Evolutionary conservation across 2,888 invertebrate genomes (phyloP).

Genomic region (Psylliodes chrysocephalus): DNA sequence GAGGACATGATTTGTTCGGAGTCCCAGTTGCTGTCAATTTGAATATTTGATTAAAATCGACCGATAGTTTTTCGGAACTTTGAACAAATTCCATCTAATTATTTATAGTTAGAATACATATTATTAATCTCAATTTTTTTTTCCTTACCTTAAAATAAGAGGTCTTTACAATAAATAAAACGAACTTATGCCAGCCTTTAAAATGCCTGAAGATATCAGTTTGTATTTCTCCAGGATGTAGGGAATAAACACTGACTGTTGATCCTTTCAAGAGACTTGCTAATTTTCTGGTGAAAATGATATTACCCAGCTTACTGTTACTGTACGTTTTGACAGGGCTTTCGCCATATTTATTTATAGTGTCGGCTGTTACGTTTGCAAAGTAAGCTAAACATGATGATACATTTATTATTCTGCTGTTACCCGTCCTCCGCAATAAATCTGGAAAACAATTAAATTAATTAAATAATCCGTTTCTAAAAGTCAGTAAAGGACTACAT

Average conservation of each 20-base stretch:
- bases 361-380: slow-evolving; percentile 39
- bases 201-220: slow-evolving; percentile 36
- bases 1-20: too few species aligned
- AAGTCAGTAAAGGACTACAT: too few species aligned
- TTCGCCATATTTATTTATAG: too few species aligned
- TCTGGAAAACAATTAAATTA: slow-evolving; percentile 64
- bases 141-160: slow-evolving; percentile 6
- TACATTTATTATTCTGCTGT: slow-evolving; percentile 52
- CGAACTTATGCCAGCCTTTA: neutral
- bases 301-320: slow-evolving; percentile 53
- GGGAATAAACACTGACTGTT: slow-evolving; percentile 47
- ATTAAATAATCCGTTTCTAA: too few species aligned
- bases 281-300: slow-evolving; percentile 52
- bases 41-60: too few species aligned
- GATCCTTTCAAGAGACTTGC: slow-evolving; percentile 47
- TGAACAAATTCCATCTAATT: too few species aligned
- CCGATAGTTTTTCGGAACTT: too few species aligned
- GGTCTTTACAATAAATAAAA: neutral
- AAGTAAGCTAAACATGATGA: slow-evolving; percentile 48
- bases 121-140: too few species aligned
- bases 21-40: too few species aligned
- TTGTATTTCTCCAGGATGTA: slow-evolving; percentile 53
- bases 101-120: too few species aligned
- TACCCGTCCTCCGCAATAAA: slow-evolving; percentile 62
- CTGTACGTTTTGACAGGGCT: slow-evolving; percentile 41